These are phyloP conservation scores for Hydractinia echinata DNA, from an alignment of 30 jellyfish, hydroid and myxozoan species.

Conservation along the genomic window DNA sequence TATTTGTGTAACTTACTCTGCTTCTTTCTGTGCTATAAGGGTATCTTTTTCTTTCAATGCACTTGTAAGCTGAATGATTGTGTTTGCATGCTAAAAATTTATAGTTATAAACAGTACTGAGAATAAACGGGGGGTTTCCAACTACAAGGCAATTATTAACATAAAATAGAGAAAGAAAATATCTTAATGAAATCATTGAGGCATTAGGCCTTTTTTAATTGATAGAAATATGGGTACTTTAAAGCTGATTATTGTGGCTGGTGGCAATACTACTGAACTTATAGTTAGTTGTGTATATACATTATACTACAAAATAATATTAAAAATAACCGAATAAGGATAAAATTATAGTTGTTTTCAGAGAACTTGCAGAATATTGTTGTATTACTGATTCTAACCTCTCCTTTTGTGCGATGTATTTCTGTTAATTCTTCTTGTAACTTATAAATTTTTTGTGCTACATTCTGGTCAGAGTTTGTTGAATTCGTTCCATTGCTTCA, in stretches of 20 bases:
- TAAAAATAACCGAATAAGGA: too few relatives aligned
- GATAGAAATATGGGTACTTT: too few relatives aligned
- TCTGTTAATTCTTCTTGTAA: conserved; percentile 90
- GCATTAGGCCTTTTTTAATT: too few relatives aligned
- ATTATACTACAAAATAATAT: too few relatives aligned
- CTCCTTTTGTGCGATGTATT: conserved; percentile 88
- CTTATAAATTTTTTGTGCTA: conserved; percentile 70
- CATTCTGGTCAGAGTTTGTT: neutral
- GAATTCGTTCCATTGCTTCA: too few relatives aligned
- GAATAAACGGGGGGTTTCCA: neutral
- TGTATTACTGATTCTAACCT: conserved; percentile 42
- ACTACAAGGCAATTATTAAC: neutral
- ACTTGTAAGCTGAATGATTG: conserved; percentile 59
- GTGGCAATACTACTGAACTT: too few relatives aligned
- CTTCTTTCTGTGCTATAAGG: conserved; percentile 57
- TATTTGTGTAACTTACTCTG: conserved; percentile 50
- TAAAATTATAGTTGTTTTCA: too few relatives aligned
- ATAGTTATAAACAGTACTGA: neutral
- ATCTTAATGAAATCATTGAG: neutral
- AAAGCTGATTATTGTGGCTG: too few relatives aligned
- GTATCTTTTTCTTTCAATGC: conserved; percentile 70
- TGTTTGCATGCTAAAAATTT: conserved; percentile 66
- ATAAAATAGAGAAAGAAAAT: neutral
- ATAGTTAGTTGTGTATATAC: too few relatives aligned
- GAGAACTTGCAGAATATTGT: neutral